Evolutionary conservation across 2,888 invertebrate genomes (phyloP).

Genomic region (Lobophora halterata): DNA sequence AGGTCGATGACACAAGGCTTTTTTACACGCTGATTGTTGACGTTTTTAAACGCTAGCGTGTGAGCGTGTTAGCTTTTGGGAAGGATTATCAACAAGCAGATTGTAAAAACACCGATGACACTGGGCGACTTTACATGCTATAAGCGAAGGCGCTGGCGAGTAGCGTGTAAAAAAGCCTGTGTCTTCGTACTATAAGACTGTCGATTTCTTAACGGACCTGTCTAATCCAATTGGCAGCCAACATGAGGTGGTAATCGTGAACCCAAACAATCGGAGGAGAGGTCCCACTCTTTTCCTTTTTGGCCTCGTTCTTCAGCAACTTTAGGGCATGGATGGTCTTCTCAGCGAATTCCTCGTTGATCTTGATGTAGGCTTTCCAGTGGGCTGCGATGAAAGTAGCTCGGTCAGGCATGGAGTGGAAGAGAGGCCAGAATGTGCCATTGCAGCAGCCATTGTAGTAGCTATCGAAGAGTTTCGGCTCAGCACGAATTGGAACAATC

Average conservation of each 20-base stretch:
- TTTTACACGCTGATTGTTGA: too few relatives aligned
- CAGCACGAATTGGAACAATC: slow-evolving; percentile 91
- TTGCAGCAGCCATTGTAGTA: slow-evolving; percentile 97
- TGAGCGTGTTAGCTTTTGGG: too few relatives aligned
- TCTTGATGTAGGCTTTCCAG: slow-evolving; percentile 90
- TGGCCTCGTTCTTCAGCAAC: slow-evolving; percentile 67
- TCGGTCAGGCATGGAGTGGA: slow-evolving; percentile 95
- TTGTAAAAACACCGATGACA: too few relatives aligned
- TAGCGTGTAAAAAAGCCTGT: too few relatives aligned
- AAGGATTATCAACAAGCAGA: too few relatives aligned
- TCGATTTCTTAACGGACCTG: slow-evolving; percentile 76
- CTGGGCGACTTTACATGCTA: too few relatives aligned
- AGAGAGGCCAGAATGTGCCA: slow-evolving; percentile 95
- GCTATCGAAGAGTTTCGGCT: slow-evolving; percentile 88
- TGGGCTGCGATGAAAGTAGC: slow-evolving; percentile 91
- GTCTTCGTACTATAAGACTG: too few relatives aligned
- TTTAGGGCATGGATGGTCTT: slow-evolving; percentile 86
- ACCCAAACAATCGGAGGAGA: slow-evolving; percentile 92
- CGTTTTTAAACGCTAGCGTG: too few relatives aligned
- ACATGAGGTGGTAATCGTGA: slow-evolving; percentile 96
- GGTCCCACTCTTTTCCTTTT: slow-evolving; percentile 59
- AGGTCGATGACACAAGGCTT: too few relatives aligned
- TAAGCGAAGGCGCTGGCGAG: too few relatives aligned
- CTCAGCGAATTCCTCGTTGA: slow-evolving; percentile 91
- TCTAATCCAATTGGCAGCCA: slow-evolving; percentile 94